Evolutionary conservation across 2,888 invertebrate species (phyloP), one percentile per base, ranked within the genome.

Genomic region (Papilio gigon): DNA sequence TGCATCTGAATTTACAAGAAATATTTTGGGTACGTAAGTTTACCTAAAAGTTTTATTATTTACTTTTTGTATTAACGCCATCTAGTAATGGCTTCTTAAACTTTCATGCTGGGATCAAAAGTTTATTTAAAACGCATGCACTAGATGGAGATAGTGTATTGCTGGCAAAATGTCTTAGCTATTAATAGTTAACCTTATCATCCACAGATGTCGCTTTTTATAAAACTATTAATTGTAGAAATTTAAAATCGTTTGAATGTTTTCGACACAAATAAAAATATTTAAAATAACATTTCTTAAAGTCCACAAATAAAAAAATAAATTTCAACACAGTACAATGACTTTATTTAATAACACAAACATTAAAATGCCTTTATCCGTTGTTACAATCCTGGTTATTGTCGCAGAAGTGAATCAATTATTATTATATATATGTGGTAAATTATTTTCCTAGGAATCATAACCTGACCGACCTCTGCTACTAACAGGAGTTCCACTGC

Each of bases 401-500:
- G n/a, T 35, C 35, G 37, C 4, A 9, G 4, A 1, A 17, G n/a
- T 25, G 27, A 6, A 40, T 60, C 9, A 60, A 25, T 40, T 37
- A 40, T 53, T 27, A 14, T n/a, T 22, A 27, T 53, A 37, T 11
- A 4, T 35, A 11, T 5, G 4, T 11, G n/a, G n/a, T 37, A 40
- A 50, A 60, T 22, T n/a, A 17, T 1, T 20, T 20, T 68, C 59
- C 2, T n/a, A 44, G 8, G 68, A 44, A 9, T 47, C 47, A 25
- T 37, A 35, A 27, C 80, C 83, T 22, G 84, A 85, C 70, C 89
- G 82, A 1, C 89, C 90, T 71, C 78, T 88, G 50, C 75, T 82
- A 65, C 73, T 84, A 1, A 91, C 61, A 14, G 89, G 88, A 1
- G 82, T 77, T 0, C 90, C 90, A 71, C 89, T 90, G 5, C 84